A percentile compares a stretch with the other conserved stretches of the same genome.
Evolutionary conservation across 2,797 vertebrate species (phyloP).

Genomic region (Muraenolepis orangiensis): DNA sequence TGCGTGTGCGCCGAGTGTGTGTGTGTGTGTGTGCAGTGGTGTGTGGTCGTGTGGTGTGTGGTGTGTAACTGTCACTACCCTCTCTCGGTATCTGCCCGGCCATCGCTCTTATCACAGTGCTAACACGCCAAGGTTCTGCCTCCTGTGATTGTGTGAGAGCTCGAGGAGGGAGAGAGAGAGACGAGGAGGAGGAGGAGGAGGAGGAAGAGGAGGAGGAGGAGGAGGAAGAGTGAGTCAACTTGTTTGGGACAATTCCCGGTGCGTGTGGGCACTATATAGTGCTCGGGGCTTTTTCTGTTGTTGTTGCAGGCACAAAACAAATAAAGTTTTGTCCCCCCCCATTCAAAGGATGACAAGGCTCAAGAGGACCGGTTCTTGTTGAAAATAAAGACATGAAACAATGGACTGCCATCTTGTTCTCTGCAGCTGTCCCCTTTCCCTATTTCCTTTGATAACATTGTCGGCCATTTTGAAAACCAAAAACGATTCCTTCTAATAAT

Average conservation of each 20-base stretch:
- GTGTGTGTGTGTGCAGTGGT: conserved; percentile 27
- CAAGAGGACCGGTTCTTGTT: conserved; percentile 63
- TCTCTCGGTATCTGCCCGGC: conserved; percentile 70
- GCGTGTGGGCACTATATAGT: conserved; percentile 34
- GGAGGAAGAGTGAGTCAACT: conserved; percentile 66
- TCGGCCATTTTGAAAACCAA: conserved; percentile 47
- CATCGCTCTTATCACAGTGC: conserved; percentile 73
- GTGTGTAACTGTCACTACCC: conserved; percentile 57
- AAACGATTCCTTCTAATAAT: neutral
- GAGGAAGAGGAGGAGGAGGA: conserved; percentile 65
- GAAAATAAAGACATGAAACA: conserved; percentile 52
- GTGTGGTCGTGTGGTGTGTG: conserved; percentile 14
- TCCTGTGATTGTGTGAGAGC: conserved; percentile 76
- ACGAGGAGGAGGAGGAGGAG: no score
- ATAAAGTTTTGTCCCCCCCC: conserved; percentile 62
- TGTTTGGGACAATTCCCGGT: conserved; percentile 69
- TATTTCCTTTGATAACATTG: conserved; percentile 35
- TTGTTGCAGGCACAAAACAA: conserved; percentile 73
- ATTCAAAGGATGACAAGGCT: conserved; percentile 53
- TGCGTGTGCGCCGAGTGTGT: neutral
- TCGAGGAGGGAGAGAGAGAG: conserved; percentile 67
- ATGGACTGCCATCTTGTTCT: conserved; percentile 63
- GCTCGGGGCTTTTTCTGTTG: conserved; percentile 54
- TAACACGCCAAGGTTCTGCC: conserved; percentile 67
- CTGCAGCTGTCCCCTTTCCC: conserved; percentile 40